A percentile compares a stretch with the other conserved stretches of the same genome.
Evolutionary conservation across 2,888 invertebrate genomes (phyloP).

Genomic region (Brachyptera risi): DNA sequence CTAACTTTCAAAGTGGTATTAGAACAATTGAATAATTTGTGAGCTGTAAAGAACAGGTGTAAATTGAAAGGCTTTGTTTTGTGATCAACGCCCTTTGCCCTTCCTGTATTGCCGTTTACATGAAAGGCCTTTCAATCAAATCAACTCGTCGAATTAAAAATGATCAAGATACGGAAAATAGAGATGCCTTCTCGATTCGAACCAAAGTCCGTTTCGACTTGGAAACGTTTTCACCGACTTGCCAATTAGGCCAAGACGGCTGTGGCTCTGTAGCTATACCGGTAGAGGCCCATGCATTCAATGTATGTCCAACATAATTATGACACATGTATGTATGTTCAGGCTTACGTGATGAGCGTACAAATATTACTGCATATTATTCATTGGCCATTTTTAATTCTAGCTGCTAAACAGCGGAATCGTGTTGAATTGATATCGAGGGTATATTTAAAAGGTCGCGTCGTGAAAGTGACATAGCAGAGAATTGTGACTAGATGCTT

Average conservation of each 20-base stretch:
- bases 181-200: background rate
- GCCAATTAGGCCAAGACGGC: constrained; percentile 15
- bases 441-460: background rate
- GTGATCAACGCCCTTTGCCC: background rate
- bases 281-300: no score
- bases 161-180: background rate
- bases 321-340: no score
- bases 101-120: background rate
- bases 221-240: constrained; percentile 14
- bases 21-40: background rate
- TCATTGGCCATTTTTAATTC: no score
- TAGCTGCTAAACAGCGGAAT: no score
- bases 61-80: background rate
- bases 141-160: background rate
- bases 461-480: background rate
- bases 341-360: no score
- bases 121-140: background rate
- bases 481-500: no score
- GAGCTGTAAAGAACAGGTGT: background rate
- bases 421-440: no score
- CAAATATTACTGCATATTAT: no score
- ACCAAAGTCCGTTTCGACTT: background rate
- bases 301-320: no score
- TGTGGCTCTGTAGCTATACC: background rate
- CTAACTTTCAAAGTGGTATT: no score